Conservation (phyloP, 2,888 invertebrate genomes). For the Eupithecia exiguata region DNA sequence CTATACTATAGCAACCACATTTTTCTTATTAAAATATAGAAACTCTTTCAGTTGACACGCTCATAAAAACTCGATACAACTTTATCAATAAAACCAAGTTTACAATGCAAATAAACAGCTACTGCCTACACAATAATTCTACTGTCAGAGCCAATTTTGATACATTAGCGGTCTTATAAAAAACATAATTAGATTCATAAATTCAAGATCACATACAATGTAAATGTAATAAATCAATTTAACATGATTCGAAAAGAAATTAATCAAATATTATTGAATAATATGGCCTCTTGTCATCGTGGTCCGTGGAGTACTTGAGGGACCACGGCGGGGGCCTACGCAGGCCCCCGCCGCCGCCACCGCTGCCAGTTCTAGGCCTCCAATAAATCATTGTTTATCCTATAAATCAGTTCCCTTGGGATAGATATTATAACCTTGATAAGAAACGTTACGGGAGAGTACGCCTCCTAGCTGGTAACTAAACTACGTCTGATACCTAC, state of each 20-base stretch:
- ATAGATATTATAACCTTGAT: no score
- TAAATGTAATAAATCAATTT: constrained; percentile 43
- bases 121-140: constrained; percentile 9
- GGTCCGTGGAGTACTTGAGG: no score
- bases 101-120: neutral
- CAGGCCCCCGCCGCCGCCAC: neutral
- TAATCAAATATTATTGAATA: constrained; percentile 37
- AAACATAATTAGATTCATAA: constrained; percentile 42
- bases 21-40: neutral
- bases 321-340: no score
- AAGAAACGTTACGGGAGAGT: no score
- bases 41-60: neutral
- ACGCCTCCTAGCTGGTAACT: no score
- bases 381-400: neutral
- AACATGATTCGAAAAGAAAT: constrained; percentile 42
- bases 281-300: constrained; percentile 36
- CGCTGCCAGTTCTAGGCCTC: neutral
- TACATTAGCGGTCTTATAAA: constrained; percentile 38
- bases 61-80: neutral
- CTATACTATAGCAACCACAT: neutral
- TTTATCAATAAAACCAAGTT: neutral
- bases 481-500: no score
- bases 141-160: constrained; percentile 24
- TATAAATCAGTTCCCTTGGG: no score
- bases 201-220: constrained; percentile 31